Evolutionary conservation across 2,888 invertebrate genomes (phyloP), one percentile per base, ranked within the genome.

Genomic region (Philereme vetulata): DNA sequence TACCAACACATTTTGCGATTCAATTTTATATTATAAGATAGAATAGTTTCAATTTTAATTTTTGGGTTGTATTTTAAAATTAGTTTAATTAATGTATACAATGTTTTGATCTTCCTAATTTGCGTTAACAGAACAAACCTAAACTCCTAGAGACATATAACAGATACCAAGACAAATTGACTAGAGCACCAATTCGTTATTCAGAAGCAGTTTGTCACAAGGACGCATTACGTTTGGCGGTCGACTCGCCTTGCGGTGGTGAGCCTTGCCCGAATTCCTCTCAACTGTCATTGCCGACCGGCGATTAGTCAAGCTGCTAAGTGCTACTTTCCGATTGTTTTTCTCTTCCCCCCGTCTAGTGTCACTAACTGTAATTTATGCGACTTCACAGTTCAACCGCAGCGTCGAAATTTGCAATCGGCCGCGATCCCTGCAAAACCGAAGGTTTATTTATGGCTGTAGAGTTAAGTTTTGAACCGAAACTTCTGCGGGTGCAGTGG

Each of bases 281-380:
- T 72, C 70, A 83, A 80, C 85, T 90, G 91, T 90, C 91, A 88
- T 85, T 82, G 80, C 81, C 80, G 82, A 75, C 80, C 79, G 76
- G 84, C 90, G 88, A 91, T 92, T 90, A 90, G 85, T 90, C 90
- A 90, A 85, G 82, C 84, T 82, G 81, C 84, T 90, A 89, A 92
- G 91, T 90, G 89, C 87, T 88, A 88, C 89, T 90, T 87, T 82
- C 81, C 82, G 81, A 87, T 89, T 89, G 88, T 91, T 91, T 91
- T 92, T 91, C 88, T 88, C 87, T 81, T 85, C 79, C 50, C 43
- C 77, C 77, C 81, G 84, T 65, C 66, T 66, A 66, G 61, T 66
- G 68, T 83, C 84, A 82, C 84, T 79, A 87, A 85, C 85, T 81
- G 88, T 90, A 91, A 92, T 92, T 92, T 90, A 92, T 91, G 90